Conservation (phyloP, 2,888 invertebrate genomes). For the Limnephilus marmoratus region DNA sequence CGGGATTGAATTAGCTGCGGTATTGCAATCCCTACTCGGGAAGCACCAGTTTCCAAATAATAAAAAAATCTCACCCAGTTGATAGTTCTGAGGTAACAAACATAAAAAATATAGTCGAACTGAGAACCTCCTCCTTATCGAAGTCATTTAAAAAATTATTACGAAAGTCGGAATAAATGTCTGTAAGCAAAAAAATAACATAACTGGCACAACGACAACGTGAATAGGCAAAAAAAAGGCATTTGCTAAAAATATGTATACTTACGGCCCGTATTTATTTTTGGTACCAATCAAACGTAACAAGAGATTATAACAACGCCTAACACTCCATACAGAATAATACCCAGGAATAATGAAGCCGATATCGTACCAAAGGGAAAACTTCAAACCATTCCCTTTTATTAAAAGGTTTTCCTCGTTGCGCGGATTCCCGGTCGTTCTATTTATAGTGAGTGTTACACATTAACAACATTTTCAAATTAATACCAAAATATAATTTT, state of each 20-base stretch:
- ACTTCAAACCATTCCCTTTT: not conserved
- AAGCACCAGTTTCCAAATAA: no score
- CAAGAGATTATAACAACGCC: not conserved
- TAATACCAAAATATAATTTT: not conserved
- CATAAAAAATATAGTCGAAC: no score
- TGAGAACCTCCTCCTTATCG: no score
- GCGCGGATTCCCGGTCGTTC: not conserved
- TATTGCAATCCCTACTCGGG: no score
- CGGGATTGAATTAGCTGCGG: no score
- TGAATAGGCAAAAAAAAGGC: not conserved
- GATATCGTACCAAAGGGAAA: not conserved
- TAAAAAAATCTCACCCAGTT: no score
- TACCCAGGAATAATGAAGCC: not conserved
- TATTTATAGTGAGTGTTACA: not conserved
- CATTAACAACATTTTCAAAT: not conserved
- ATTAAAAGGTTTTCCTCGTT: not conserved
- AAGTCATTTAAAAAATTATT: not conserved
- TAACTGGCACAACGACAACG: not conserved
- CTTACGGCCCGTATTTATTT: not conserved
- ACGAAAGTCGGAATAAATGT: not conserved
- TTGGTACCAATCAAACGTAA: not conserved
- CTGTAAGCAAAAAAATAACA: no score
- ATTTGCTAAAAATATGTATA: no score
- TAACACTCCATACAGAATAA: not conserved
- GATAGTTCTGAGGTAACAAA: no score